A percentile compares a stretch with the other conserved stretches of the same genome.
phyloP scores from a whole-genome alignment of 2,888 invertebrate genomes.

The Cryptus armator region DNA sequence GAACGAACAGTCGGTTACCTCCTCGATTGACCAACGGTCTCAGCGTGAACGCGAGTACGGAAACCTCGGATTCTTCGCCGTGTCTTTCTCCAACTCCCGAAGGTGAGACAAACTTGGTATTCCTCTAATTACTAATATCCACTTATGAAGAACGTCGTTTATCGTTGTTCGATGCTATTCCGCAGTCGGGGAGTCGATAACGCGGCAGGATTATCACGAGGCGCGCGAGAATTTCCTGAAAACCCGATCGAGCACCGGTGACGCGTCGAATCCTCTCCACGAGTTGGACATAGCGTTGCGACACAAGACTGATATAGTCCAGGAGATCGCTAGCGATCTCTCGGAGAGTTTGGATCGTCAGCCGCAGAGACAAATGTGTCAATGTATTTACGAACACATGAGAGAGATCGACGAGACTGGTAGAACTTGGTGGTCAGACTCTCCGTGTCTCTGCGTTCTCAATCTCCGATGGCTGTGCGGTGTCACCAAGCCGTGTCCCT shows the following conservation, averaged over 20 bases:
- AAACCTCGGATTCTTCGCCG: slow-evolving; percentile 37
- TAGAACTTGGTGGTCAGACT: slow-evolving; percentile 76
- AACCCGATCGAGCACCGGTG: slow-evolving; percentile 40
- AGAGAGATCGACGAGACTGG: slow-evolving; percentile 76
- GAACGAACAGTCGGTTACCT: not conserved
- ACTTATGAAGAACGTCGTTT: not conserved
- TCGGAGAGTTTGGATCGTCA: slow-evolving; percentile 59
- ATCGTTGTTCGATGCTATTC: not conserved
- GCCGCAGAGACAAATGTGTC: slow-evolving; percentile 75
- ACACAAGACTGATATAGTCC: slow-evolving; percentile 59
- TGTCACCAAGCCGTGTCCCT: slow-evolving; percentile 74
- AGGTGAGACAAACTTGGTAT: slow-evolving; percentile 14
- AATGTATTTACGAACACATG: slow-evolving; percentile 79
- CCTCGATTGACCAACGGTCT: slow-evolving; percentile 44
- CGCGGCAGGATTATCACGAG: slow-evolving; percentile 50
- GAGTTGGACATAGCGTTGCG: slow-evolving; percentile 55
- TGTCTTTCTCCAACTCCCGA: slow-evolving; percentile 33
- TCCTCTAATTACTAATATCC: not conserved
- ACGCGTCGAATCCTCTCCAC: slow-evolving; percentile 36
- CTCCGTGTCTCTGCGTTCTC: slow-evolving; percentile 81
- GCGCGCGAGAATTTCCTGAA: slow-evolving; percentile 47
- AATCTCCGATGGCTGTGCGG: slow-evolving; percentile 78
- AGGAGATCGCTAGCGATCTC: slow-evolving; percentile 58
- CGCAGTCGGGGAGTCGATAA: slow-evolving; percentile 46
- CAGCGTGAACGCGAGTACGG: slow-evolving; percentile 30